A percentile compares a stretch with the other conserved stretches of the same genome.
phyloP scores from a whole-genome alignment of 2,113 vertebrate species.

The Melospiza melodia region DNA sequence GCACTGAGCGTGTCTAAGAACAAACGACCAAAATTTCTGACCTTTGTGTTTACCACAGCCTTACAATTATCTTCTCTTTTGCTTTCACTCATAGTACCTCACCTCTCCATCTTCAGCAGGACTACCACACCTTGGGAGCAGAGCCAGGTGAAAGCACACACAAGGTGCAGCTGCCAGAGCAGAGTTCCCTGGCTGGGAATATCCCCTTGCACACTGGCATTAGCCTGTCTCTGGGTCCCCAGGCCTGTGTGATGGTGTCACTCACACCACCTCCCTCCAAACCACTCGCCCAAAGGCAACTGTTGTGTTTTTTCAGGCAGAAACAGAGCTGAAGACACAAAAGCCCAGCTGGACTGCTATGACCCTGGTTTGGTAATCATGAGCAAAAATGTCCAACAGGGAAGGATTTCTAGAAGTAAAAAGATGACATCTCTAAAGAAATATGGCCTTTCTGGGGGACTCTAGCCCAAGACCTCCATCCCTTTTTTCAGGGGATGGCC shows the following conservation, averaged over 20 bases:
- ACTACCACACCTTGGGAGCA: background rate
- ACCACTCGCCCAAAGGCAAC: background rate
- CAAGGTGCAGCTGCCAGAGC: background rate
- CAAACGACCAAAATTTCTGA: background rate
- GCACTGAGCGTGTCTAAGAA: background rate
- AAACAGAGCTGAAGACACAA: background rate
- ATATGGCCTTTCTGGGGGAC: background rate
- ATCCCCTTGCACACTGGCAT: background rate
- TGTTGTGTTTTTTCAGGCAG: background rate
- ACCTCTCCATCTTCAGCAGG: background rate
- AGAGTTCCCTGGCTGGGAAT: background rate
- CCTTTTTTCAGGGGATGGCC: background rate
- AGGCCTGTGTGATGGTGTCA: accelerated
- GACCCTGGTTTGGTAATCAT: background rate
- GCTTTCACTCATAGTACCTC: background rate
- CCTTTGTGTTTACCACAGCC: background rate
- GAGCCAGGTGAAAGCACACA: accelerated
- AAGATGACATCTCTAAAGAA: background rate
- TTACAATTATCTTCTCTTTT: background rate
- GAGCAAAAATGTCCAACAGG: background rate
- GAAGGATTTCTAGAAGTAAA: background rate
- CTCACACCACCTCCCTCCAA: background rate
- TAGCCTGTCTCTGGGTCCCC: background rate
- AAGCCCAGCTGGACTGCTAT: background rate
- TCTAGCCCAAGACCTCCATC: background rate